Percentiles rank a stretch among this genome's conserved stretches.
These are phyloP conservation scores for Epinotia brunnichana DNA, from an alignment of 2,888 invertebrate genomes.

Conservation along the genomic window DNA sequence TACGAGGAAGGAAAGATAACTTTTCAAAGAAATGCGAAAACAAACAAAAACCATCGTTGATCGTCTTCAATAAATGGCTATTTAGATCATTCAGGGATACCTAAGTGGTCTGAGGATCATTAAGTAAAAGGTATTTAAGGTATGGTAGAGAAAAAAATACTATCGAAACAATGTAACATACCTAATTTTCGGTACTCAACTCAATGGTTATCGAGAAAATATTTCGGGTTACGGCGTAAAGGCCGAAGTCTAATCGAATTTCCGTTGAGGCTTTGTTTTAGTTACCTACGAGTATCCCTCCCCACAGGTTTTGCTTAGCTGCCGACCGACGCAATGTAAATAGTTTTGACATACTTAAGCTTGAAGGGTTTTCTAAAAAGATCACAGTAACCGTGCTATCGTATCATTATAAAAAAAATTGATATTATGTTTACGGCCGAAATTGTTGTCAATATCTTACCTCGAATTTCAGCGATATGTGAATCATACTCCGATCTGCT, in stretches of 20 bases:
- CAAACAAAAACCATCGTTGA: background rate
- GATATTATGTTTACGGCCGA: slow-evolving; percentile 2
- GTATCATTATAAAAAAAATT: too few species aligned
- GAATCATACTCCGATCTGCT: slow-evolving; percentile 93
- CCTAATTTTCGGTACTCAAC: too few species aligned
- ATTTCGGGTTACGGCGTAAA: background rate
- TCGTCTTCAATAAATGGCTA: background rate
- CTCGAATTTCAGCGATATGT: slow-evolving; percentile 93
- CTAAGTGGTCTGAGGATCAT: too few species aligned
- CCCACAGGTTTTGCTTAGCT: background rate
- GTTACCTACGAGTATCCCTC: background rate
- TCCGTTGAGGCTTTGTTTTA: background rate
- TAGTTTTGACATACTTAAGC: background rate
- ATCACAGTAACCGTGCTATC: background rate
- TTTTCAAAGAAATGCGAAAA: background rate
- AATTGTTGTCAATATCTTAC: slow-evolving; percentile 75
- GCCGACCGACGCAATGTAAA: background rate
- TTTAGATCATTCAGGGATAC: too few species aligned
- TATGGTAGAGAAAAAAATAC: too few species aligned
- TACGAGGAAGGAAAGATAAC: background rate
- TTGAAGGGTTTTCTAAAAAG: background rate
- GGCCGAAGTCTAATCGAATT: too few species aligned
- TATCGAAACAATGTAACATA: too few species aligned
- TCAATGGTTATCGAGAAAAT: background rate
- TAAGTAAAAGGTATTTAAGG: too few species aligned